These are phyloP conservation scores for Catocala sponsa DNA, from an alignment of 2,888 invertebrate genomes.

Conservation along the genomic window DNA sequence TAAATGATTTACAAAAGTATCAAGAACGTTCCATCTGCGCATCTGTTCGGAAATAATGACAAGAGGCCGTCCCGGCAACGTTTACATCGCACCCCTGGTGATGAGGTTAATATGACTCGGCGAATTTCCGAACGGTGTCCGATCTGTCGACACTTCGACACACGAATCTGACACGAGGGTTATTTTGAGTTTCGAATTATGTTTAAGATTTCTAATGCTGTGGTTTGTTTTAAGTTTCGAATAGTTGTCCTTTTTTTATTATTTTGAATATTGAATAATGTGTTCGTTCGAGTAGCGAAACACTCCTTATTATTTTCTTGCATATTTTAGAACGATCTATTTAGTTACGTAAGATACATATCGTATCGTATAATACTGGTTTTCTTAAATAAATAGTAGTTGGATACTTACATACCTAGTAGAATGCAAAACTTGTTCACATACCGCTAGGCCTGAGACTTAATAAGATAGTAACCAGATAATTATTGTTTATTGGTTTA, in stretches of 20 bases:
- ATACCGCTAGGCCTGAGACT: not conserved
- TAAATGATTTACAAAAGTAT: slow-evolving; percentile 47
- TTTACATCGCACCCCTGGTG: slow-evolving; percentile 70
- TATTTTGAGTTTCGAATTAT: slow-evolving; percentile 12
- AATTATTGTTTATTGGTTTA: slow-evolving; percentile 42
- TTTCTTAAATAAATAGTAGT: too few relatives aligned
- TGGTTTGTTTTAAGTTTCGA: slow-evolving; percentile 15
- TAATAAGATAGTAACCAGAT: slow-evolving; percentile 21
- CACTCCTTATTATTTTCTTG: too few relatives aligned
- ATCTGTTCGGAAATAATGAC: slow-evolving; percentile 66
- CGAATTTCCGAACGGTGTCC: slow-evolving; percentile 62
- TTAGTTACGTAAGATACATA: too few relatives aligned
- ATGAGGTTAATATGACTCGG: slow-evolving; percentile 84
- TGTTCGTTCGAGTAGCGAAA: too few relatives aligned
- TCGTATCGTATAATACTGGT: too few relatives aligned
- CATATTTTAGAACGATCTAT: too few relatives aligned
- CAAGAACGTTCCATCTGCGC: slow-evolving; percentile 53
- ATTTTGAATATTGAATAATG: too few relatives aligned
- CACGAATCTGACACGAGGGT: not conserved
- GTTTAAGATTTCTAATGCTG: too few relatives aligned
- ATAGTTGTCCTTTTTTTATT: not conserved
- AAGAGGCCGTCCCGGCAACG: slow-evolving; percentile 72
- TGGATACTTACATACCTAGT: not conserved
- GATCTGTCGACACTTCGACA: slow-evolving; percentile 31
- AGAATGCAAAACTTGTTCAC: not conserved